Evolutionary conservation across 2,888 invertebrate genomes (phyloP).

Genomic region (Drosophila formosana): DNA sequence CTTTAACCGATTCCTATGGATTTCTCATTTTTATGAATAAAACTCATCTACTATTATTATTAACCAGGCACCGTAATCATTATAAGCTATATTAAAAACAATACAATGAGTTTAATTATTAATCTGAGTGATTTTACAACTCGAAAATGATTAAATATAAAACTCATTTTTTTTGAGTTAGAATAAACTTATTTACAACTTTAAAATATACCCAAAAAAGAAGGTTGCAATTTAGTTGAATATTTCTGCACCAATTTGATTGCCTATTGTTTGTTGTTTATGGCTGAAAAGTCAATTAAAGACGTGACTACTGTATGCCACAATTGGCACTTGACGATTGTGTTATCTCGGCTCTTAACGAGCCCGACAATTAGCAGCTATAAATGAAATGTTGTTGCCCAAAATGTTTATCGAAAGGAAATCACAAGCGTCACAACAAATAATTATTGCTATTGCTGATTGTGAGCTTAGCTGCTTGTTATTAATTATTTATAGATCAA

Average conservation of each 20-base stretch:
- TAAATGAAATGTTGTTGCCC: conserved; percentile 26
- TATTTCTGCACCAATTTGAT: background rate
- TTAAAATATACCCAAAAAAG: background rate
- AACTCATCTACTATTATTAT: conserved; percentile 3
- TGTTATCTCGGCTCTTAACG: conserved; percentile 37
- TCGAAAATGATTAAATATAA: too few relatives aligned
- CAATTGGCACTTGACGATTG: conserved; percentile 22
- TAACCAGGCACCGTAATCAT: too few relatives aligned
- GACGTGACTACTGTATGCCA: conserved; percentile 4
- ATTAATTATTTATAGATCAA: conserved; percentile 51
- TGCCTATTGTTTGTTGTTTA: background rate
- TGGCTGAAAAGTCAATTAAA: conserved; percentile 8
- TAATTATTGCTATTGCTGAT: conserved; percentile 5
- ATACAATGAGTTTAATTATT: too few relatives aligned
- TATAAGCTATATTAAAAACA: too few relatives aligned
- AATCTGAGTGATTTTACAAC: too few relatives aligned
- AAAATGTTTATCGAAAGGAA: conserved; percentile 20
- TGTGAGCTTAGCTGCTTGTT: conserved; percentile 13
- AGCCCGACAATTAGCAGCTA: conserved; percentile 12
- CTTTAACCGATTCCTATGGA: conserved; percentile 7
- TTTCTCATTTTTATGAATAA: conserved; percentile 13
- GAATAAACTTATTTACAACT: too few relatives aligned
- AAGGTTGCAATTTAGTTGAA: background rate
- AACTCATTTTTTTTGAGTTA: too few relatives aligned
- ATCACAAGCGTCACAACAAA: conserved; percentile 33